Conservation (phyloP, 2,113 vertebrate species). For the Lophura nycthemera region DNA sequence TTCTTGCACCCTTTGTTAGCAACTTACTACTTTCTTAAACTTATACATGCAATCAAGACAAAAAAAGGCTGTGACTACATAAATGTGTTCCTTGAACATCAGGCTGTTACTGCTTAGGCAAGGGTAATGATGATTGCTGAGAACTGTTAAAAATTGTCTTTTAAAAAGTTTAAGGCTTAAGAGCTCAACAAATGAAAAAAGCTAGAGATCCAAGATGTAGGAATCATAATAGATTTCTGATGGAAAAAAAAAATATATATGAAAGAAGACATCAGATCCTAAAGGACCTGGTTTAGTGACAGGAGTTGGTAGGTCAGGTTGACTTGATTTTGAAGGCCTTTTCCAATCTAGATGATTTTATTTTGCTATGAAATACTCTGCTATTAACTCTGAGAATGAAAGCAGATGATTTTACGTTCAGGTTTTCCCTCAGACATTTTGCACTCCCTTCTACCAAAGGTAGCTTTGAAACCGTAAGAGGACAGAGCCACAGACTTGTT, state of each 20-base stretch:
- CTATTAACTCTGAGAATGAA: background rate
- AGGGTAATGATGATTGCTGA: slow-evolving; percentile 63
- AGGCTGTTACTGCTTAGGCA: slow-evolving; percentile 49
- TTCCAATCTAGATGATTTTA: background rate
- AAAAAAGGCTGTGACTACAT: slow-evolving; percentile 43
- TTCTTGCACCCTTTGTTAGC: slow-evolving; percentile 60
- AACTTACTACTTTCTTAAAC: background rate
- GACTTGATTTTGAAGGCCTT: background rate
- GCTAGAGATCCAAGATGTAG: background rate
- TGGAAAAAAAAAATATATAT: background rate
- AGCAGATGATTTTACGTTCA: background rate
- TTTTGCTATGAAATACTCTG: background rate
- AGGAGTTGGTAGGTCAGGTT: background rate
- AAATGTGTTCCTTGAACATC: slow-evolving; percentile 52
- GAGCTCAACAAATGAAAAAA: slow-evolving; percentile 57
- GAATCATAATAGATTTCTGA: slow-evolving; percentile 35
- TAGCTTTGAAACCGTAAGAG: background rate
- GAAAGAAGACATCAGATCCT: background rate
- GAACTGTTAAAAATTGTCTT: slow-evolving; percentile 27
- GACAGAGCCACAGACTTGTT: background rate
- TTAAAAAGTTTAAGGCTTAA: slow-evolving; percentile 50
- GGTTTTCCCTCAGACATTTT: background rate
- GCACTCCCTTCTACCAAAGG: background rate
- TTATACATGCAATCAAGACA: slow-evolving; percentile 60
- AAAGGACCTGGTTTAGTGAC: background rate